phyloP scores from a whole-genome alignment of 2,113 vertebrate genomes.

The Austrofundulus limnaeus region DNA sequence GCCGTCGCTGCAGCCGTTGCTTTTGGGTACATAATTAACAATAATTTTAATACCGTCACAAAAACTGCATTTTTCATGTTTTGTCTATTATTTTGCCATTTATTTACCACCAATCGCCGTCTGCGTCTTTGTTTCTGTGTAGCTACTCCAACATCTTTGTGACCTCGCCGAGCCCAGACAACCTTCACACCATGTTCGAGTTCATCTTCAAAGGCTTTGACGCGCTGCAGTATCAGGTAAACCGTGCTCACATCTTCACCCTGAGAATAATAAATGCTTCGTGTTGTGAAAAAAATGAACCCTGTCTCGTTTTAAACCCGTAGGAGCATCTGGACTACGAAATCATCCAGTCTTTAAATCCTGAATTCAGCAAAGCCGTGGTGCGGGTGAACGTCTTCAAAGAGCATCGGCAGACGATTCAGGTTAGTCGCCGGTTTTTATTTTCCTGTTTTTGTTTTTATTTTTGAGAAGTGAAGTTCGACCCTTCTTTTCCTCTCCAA shows the following conservation, averaged over 20 bases:
- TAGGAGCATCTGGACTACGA: conserved; percentile 98
- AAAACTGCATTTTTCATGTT: no score
- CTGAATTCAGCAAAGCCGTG: conserved; percentile 97
- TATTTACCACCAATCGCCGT: neutral
- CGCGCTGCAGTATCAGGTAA: conserved; percentile 82
- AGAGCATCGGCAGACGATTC: conserved; percentile 97
- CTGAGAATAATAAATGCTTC: neutral
- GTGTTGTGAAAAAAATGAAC: no score
- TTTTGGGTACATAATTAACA: conserved; percentile 93
- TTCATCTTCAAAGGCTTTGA: conserved; percentile 99
- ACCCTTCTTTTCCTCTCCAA: conserved; percentile 1
- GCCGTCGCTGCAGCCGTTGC: conserved; percentile 93
- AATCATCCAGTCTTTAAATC: conserved; percentile 97
- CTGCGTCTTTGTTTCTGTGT: conserved; percentile 11
- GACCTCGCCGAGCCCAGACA: conserved; percentile 97
- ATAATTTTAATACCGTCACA: neutral
- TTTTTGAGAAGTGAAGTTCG: neutral
- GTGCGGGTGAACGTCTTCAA: conserved; percentile 96
- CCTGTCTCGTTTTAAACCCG: no score
- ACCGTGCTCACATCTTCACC: neutral
- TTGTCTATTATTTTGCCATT: neutral
- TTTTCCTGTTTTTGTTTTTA: neutral
- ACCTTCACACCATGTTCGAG: conserved; percentile 96
- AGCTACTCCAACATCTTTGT: conserved; percentile 99
- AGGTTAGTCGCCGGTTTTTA: conserved; percentile 77